phyloP scores from a whole-genome alignment of 2,888 invertebrate genomes.

The Spisula subtruncata region DNA sequence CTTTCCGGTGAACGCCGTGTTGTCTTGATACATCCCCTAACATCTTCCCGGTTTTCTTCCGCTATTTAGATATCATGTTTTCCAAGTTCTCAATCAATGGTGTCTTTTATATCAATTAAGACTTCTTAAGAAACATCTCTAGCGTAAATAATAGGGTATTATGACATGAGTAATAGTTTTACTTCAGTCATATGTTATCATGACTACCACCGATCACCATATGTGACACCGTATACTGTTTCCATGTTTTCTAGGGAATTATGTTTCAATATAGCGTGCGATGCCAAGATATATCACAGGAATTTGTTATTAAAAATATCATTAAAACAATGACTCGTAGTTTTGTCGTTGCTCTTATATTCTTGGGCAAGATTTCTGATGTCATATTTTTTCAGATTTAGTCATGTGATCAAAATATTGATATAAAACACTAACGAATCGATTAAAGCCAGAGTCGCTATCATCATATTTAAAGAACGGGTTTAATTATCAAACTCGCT shows the following conservation, averaged over 20 bases:
- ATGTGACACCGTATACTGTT: constrained; percentile 37
- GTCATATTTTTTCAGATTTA: neutral
- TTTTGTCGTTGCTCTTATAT: neutral
- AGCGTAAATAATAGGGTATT: neutral
- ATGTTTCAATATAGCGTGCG: constrained; percentile 35
- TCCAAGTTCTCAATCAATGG: neutral
- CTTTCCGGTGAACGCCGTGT: neutral
- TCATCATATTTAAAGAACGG: too few species aligned
- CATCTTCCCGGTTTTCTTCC: too few species aligned
- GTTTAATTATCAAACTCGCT: too few species aligned
- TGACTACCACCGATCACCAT: constrained; percentile 46
- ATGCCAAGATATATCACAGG: neutral
- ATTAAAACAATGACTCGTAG: neutral
- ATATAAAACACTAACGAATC: neutral
- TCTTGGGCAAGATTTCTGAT: neutral
- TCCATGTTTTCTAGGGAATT: neutral
- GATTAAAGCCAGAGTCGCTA: neutral
- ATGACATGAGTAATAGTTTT: constrained; percentile 40
- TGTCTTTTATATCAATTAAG: constrained; percentile 31
- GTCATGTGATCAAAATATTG: neutral
- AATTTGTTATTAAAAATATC: neutral
- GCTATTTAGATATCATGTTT: neutral
- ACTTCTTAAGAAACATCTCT: neutral
- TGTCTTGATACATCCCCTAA: neutral
- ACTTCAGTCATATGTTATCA: neutral